These are phyloP conservation scores for Lepidonotus clava DNA, from an alignment of 2,888 invertebrate genomes.

Conservation along the genomic window DNA sequence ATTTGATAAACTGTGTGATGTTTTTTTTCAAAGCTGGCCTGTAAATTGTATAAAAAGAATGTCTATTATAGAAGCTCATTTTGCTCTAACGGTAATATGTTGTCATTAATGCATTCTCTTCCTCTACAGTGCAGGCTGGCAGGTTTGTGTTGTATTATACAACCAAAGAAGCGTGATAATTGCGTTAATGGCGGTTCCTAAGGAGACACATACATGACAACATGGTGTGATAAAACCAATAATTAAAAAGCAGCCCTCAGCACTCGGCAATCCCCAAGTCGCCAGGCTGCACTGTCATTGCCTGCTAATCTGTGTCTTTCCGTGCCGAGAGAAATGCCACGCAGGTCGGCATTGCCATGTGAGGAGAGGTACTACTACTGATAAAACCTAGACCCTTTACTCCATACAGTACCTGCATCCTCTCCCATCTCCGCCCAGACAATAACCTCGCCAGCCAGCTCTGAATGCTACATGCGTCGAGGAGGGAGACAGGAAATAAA, in stretches of 20 bases:
- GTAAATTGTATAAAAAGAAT: not conserved
- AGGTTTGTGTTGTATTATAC: not conserved
- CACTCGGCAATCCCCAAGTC: not conserved
- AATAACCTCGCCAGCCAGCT: no score
- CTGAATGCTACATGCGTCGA: no score
- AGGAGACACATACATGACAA: not conserved
- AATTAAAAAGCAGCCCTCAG: not conserved
- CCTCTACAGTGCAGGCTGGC: no score
- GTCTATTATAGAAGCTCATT: not conserved
- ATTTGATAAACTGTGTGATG: no score
- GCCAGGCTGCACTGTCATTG: not conserved
- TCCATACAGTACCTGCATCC: no score
- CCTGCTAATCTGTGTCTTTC: not conserved
- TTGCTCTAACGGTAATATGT: not conserved
- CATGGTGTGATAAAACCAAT: not conserved
- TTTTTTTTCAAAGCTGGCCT: no score
- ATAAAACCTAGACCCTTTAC: no score
- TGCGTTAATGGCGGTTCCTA: not conserved
- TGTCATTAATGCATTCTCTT: not conserved
- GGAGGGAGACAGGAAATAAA: no score
- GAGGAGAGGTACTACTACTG: no score
- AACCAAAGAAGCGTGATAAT: not conserved
- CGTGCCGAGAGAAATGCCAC: slow-evolving; percentile 7
- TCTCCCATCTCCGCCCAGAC: no score
- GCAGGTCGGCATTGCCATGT: no score